Evolutionary conservation across 2,797 vertebrate genomes (phyloP).

Genomic region (Pseudomugil tenellus): DNA sequence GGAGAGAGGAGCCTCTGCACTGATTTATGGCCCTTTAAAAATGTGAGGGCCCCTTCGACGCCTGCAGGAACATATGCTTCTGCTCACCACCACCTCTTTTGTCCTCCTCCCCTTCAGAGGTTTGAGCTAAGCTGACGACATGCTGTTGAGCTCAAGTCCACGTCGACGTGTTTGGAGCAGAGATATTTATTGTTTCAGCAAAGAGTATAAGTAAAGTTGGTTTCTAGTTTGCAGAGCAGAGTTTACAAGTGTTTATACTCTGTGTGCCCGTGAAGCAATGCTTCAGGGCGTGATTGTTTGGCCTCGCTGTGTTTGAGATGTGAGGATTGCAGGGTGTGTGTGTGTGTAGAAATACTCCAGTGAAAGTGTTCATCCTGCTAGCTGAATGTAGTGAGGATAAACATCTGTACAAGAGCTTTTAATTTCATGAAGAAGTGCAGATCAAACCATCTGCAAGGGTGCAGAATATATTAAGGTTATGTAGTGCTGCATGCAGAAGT

Average conservation of each 20-base stretch:
- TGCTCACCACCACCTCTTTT: slow-evolving; percentile 11
- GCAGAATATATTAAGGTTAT: too few species aligned
- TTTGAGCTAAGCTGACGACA: not conserved
- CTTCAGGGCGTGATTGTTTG: slow-evolving; percentile 51
- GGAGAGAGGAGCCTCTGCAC: not conserved
- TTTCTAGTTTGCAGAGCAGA: slow-evolving; percentile 28
- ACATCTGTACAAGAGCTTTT: not conserved
- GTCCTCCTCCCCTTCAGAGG: not conserved
- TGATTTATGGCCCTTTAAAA: slow-evolving; percentile 46
- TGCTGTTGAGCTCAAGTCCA: not conserved
- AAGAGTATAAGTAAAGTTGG: slow-evolving; percentile 37
- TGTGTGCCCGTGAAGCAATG: not conserved
- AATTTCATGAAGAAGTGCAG: not conserved
- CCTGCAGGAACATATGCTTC: slow-evolving; percentile 41
- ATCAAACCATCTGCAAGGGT: too few species aligned
- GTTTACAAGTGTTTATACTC: slow-evolving; percentile 37
- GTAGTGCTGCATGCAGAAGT: too few species aligned
- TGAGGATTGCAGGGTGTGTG: slow-evolving; percentile 19
- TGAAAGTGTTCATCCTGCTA: slow-evolving; percentile 4
- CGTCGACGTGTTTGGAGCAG: slow-evolving; percentile 26
- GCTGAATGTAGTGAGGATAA: not conserved
- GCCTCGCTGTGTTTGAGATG: slow-evolving; percentile 27
- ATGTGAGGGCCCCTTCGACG: slow-evolving; percentile 5
- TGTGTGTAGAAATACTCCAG: slow-evolving; percentile 16
- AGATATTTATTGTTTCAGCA: slow-evolving; percentile 56